A percentile compares a stretch with the other conserved stretches of the same genome.
Evolutionary conservation across 23 tunicate species (phyloP).

Genomic region (Ciona savignyi): DNA sequence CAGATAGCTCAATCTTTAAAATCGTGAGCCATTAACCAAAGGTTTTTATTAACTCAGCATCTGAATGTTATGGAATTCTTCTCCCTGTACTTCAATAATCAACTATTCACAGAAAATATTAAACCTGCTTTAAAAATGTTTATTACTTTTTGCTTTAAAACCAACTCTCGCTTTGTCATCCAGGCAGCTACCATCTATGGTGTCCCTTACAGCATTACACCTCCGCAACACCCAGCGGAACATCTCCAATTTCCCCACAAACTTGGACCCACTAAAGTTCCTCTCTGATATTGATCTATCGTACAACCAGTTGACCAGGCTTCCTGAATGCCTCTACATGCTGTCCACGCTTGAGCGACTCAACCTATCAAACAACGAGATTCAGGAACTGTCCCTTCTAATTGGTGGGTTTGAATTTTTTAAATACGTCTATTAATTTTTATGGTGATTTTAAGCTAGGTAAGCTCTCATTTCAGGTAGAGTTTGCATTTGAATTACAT

Average conservation of each 20-base stretch:
- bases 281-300: constrained; percentile 74
- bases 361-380: constrained; percentile 73
- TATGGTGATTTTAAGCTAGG: not conserved
- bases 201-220: constrained; percentile 46
- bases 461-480: not conserved
- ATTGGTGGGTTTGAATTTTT: constrained; percentile 23
- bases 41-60: no score
- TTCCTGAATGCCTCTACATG: constrained; percentile 77
- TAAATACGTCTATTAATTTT: no score
- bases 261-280: constrained; percentile 30
- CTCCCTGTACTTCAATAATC: not conserved
- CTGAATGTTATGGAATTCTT: not conserved
- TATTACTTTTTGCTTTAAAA: not conserved
- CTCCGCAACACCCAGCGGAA: constrained; percentile 80
- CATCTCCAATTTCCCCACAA: constrained; percentile 79
- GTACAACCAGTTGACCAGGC: constrained; percentile 55
- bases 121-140: not conserved
- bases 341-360: constrained; percentile 57
- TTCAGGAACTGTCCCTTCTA: constrained; percentile 68
- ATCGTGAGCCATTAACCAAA: no score
- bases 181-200: constrained; percentile 90
- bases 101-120: no score
- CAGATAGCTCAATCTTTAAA: not conserved
- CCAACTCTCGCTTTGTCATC: not conserved
- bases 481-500: not conserved